Evolutionary conservation across 1,140 invertebrate genomes (phyloP), one percentile per base, ranked within the genome.

Genomic region (Matsumurasca onukii): DNA sequence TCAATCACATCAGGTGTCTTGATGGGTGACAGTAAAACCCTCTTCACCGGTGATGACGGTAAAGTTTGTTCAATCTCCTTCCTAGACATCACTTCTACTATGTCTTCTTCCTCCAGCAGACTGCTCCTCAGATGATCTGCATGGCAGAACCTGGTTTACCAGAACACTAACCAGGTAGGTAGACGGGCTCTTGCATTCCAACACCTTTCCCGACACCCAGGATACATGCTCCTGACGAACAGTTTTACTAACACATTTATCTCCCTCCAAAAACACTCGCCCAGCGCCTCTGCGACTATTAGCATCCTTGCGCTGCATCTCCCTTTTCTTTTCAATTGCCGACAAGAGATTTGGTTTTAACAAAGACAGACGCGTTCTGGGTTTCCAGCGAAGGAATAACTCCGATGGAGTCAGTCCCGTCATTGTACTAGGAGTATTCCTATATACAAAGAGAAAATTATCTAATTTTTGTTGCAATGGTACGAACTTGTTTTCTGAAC

Each of bases 71-170:
- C 17, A 45, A 9, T 17, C 9, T 12, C 34, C 9, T 45, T 45
- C 9, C 9, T 9, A 9, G 9, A 12, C 9, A 12, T 17, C 9
- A 45, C 17, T 12, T 12, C 17, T 12, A 45, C 17, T 9, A 17
- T 45, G 17, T 45, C 34, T 45, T 45, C 34, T 45, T 45, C 34
- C 34, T 45, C 34, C 9, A 45, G 34, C 34, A 12, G 34, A 45
- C 34, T 45, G 9, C 17, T 22, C 24, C 49, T 3, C 24, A 51
- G n/a, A 20, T 51, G 49, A 51, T 51, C 49, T 51, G 49, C 5
- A 51, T 51, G 49, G n/a, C 49, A 51, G 24, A 51, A 51, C n/a
- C n/a, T n/a, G n/a, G n/a, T 51, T 51, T 20, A 20, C 49, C 3
- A 51, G n/a, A 17, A 51, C 49, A 51, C n/a, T 3, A 3, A 51